Conservation (phyloP, 2,888 invertebrate genomes). For the Eupithecia tripunctaria region DNA sequence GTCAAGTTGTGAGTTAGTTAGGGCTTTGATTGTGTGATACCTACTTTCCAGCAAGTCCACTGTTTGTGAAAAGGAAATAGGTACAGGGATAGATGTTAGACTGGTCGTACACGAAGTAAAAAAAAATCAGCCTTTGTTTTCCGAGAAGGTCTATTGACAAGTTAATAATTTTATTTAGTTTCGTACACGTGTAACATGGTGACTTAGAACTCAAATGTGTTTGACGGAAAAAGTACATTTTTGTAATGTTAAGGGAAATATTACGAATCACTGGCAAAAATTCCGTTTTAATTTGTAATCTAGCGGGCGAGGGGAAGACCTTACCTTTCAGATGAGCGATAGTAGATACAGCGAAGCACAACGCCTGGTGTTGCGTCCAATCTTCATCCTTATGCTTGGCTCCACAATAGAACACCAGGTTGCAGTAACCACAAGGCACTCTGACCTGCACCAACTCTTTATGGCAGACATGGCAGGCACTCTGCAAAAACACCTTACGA, state of each 20-base stretch:
- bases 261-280: too few relatives aligned
- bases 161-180: too few relatives aligned
- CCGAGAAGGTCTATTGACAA: too few relatives aligned
- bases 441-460: slow-evolving; percentile 62
- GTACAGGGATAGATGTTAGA: too few relatives aligned
- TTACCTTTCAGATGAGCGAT: slow-evolving; percentile 83
- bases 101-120: too few relatives aligned
- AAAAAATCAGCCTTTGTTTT: too few relatives aligned
- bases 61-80: too few relatives aligned
- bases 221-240: too few relatives aligned
- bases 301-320: slow-evolving; percentile 17
- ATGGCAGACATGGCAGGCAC: slow-evolving; percentile 83
- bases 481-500: slow-evolving; percentile 86
- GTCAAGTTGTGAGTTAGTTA: neutral
- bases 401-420: slow-evolving; percentile 87
- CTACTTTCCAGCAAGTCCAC: too few relatives aligned
- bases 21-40: neutral
- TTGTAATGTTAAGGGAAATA: too few relatives aligned
- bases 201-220: too few relatives aligned
- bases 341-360: slow-evolving; percentile 86
- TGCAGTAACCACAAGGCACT: slow-evolving; percentile 80
- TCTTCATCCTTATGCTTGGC: slow-evolving; percentile 85
- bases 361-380: slow-evolving; percentile 81
- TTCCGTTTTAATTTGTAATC: neutral
- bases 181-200: too few relatives aligned